Base-by-base conservation (phyloP, 1,140 invertebrate species). In the Streblospio benedicti region DNA sequence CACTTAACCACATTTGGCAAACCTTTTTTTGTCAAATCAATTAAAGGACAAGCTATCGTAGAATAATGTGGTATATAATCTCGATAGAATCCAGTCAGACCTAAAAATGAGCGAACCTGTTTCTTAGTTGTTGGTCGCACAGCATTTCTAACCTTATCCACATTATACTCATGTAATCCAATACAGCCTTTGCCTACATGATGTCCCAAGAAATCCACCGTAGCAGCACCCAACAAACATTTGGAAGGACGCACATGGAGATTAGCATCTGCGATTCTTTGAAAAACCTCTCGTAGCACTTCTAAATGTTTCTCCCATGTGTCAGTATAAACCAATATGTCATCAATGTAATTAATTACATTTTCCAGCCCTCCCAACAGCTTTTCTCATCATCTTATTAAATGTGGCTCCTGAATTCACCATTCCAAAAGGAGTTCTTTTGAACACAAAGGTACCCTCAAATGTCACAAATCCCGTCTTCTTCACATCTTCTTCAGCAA, bases 41-140 rank as follows among this genome's bases (percentile, higher is more conserved):
- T n/a, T n/a, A n/a, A n/a, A n/a, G n/a, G n/a, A n/a, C n/a, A n/a
- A n/a, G n/a, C n/a, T n/a, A n/a, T n/a, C n/a, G n/a, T n/a, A n/a
- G n/a, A n/a, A n/a, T n/a, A n/a, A n/a, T n/a, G n/a, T n/a, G n/a
- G n/a, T 0, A 72, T 67, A 67, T 76, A 81, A 62, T 71, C 67
- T 4, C 71, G 60, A 56, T 80, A 76, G 62, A 71, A 81, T 32
- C 77, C 76, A 1, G 75, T 60, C 2, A 78, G 51, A 2, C 75
- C 78, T 32, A 82, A n/a, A n/a, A n/a, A n/a, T n/a, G n/a, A n/a
- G n/a, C n/a, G n/a, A n/a, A n/a, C n/a, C n/a, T n/a, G 60, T 53
- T 70, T 72, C 5, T 23, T 28, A 25, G 20, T 59, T 27, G n/a
- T 4, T n/a, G 57, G 57, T 54, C 6, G 16, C 4, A 18, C 30